Percentiles rank a stretch among this genome's conserved stretches.
Evolutionary conservation across 2,797 vertebrate genomes (phyloP).

Genomic region (Catharus ustulatus): DNA sequence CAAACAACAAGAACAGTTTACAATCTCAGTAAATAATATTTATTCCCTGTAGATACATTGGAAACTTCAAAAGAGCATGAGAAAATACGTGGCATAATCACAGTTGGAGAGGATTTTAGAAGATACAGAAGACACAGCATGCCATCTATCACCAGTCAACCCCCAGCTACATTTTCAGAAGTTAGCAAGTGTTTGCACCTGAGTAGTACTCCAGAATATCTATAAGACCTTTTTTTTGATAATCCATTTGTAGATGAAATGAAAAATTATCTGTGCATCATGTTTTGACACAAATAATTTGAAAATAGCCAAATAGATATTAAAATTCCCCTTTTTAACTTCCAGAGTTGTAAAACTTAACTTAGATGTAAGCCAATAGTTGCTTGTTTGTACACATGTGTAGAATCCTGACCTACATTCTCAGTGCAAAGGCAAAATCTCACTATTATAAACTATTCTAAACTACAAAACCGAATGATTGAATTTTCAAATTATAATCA

Average conservation of each 20-base stretch:
- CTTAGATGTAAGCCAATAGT: background rate
- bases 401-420: fast-evolving
- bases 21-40: background rate
- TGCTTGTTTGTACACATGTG: fast-evolving
- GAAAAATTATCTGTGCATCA: background rate
- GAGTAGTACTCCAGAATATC: background rate
- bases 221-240: background rate
- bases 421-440: background rate
- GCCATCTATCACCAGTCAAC: background rate
- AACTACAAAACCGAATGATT: background rate
- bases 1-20: background rate
- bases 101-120: background rate
- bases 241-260: background rate
- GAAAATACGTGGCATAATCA: background rate
- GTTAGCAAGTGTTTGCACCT: background rate
- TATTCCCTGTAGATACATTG: background rate
- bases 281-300: background rate
- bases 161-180: background rate
- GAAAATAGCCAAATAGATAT: background rate
- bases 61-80: background rate
- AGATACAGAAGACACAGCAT: background rate
- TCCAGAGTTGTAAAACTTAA: background rate
- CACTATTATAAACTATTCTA: background rate
- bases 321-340: background rate
- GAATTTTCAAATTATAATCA: background rate